Evolutionary conservation across 1,140 invertebrate species (phyloP), one percentile per base, ranked within the genome.

Genomic region (Drosophila subobscura): DNA sequence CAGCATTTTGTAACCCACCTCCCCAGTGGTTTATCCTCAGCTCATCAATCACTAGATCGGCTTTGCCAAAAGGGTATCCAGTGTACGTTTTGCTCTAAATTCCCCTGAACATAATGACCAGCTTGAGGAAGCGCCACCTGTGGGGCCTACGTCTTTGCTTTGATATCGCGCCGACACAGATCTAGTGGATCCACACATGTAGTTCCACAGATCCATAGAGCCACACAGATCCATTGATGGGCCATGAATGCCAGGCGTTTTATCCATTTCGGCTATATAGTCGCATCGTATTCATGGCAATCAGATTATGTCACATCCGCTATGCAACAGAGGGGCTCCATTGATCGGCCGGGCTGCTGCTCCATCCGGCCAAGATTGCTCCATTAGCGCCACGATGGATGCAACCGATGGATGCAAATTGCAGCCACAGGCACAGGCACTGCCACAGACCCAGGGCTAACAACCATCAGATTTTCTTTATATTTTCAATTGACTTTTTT

Each of bases 231-330:
- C 63, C 44, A 68, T 68, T 68, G 65, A 55, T 47, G 61, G 63
- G 29, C 47, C 8, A 86, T 84, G 80, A 84, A 77, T 84, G 80
- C 67, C 63, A 65, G 60, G 56, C 80, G 81, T 51, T 84, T 65
- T 77, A 84, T 84, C 77, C 80, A 84, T 80, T 79, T 47, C 23
- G 16, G 49, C 44, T 37, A 37, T 37, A 37, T 37, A 37, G 33
- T 37, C 33, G 55, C 42, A 33, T 47, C 20, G 41, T 27, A 44
- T n/a, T 27, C 12, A 7, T 71, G 55, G 58, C 57, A 64, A 58
- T 65, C 51, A 76, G 75, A 88, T 88, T 88, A 88, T 88, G 83
- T 88, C 83, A 88, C 78, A 88, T 88, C 83, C 83, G 83, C 60
- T 70, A 37, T 50, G 52, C 45, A 61, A 85, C 77, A 86, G 80